Conservation (phyloP, 2,888 invertebrate species). For the Drosophila yooni region DNA sequence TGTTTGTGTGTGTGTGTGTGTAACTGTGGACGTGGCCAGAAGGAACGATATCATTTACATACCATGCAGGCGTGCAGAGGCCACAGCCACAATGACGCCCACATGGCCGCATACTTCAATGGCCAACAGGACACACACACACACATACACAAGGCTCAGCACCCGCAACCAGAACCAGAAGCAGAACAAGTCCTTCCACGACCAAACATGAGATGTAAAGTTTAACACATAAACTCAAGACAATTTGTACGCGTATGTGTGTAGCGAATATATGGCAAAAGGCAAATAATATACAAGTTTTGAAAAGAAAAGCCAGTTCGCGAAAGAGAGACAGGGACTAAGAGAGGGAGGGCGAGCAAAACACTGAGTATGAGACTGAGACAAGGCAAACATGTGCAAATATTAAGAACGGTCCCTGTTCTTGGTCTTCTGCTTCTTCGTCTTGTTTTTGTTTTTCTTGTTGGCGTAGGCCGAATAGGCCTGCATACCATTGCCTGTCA, state of each 20-base stretch:
- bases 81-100: slow-evolving; percentile 67
- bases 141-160: neutral
- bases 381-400: slow-evolving; percentile 59
- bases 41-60: slow-evolving; percentile 82
- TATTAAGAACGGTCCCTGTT: slow-evolving; percentile 60
- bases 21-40: slow-evolving; percentile 50
- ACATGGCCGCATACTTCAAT: slow-evolving; percentile 63
- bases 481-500: slow-evolving; percentile 55
- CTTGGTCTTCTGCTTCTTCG: slow-evolving; percentile 34
- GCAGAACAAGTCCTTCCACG: slow-evolving; percentile 52
- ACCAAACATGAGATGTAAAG: slow-evolving; percentile 75
- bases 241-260: slow-evolving; percentile 79
- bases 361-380: slow-evolving; percentile 4
- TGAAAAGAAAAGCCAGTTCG: slow-evolving; percentile 69
- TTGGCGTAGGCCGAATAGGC: slow-evolving; percentile 45
- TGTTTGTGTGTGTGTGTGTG: slow-evolving; percentile 19
- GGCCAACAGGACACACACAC: slow-evolving; percentile 48
- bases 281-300: slow-evolving; percentile 82
- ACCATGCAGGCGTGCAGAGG: slow-evolving; percentile 64
- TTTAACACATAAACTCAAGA: slow-evolving; percentile 82
- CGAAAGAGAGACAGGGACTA: slow-evolving; percentile 17
- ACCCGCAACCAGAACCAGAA: slow-evolving; percentile 19
- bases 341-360: slow-evolving; percentile 2
- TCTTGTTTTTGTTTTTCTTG: slow-evolving; percentile 19
- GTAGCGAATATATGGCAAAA: slow-evolving; percentile 80